These are phyloP conservation scores for Scaptomyza tumidula DNA, from an alignment of 2,888 invertebrate species.

Conservation along the genomic window DNA sequence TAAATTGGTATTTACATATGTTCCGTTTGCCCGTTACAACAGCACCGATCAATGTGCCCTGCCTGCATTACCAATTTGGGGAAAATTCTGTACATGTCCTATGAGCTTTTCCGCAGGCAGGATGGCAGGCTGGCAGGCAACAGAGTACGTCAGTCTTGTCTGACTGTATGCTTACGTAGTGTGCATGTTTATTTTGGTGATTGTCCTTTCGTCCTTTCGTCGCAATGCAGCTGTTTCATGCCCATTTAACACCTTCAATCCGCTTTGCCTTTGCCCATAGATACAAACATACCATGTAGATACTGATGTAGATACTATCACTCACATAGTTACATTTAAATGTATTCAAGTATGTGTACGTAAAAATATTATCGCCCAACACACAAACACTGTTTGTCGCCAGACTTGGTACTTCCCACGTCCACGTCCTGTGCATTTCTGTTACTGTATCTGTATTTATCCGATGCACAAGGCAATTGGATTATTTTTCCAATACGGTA, in stretches of 20 bases:
- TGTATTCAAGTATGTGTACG: conserved; percentile 24
- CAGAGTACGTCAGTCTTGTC: not conserved
- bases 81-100: conserved; percentile 65
- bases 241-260: conserved; percentile 80
- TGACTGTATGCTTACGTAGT: conserved; percentile 25
- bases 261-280: conserved; percentile 55
- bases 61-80: conserved; percentile 70
- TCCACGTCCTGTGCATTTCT: conserved; percentile 21
- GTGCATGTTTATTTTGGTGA: conserved; percentile 72
- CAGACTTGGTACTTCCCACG: too few relatives aligned
- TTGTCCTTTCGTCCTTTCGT: conserved; percentile 64
- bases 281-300: conserved; percentile 13
- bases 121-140: not conserved
- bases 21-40: conserved; percentile 43
- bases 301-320: conserved; percentile 34
- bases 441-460: conserved; percentile 63
- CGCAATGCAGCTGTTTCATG: conserved; percentile 80
- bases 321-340: conserved; percentile 30
- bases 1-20: conserved; percentile 81
- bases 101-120: conserved; percentile 65
- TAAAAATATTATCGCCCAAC: conserved; percentile 68
- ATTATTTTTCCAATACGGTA: conserved; percentile 79
- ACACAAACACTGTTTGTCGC: too few relatives aligned
- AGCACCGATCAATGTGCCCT: conserved; percentile 56
- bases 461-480: conserved; percentile 73